Base-by-base conservation (phyloP, 2,113 vertebrate species). In the Hiodon tergisus region DNA sequence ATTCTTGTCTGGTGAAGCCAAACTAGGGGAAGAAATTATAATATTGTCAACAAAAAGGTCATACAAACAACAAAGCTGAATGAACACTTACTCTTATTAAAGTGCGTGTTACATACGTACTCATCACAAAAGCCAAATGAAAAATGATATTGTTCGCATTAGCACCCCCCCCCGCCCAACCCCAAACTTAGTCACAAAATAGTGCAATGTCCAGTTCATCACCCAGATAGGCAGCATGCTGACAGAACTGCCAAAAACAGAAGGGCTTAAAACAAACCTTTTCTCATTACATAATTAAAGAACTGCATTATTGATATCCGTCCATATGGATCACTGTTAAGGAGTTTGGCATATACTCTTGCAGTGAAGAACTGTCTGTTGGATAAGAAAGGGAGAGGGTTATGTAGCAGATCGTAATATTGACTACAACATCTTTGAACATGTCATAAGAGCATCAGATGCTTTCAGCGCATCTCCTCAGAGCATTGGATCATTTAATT, bases 261-360 rank as follows among this genome's bases (percentile, higher is more conserved):
- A 70, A 61, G 3, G 11, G 51, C 66, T 46, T 4, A 71, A 54
- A 62, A 83, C 85, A 75, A 60, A 98, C 97, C 96, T 95, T 99
- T 99, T 81, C 96, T 90, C 97, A 99, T 99, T 79, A 98, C 96
- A 11, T 98, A 99, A 86, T 98, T 99, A 82, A 98, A 99, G 86
- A 99, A 99, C 86, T 98, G 97, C 96, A 99, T 98, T 80, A 98
- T 98, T 74, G 97, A 98, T 86, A 99, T 95, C 82, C 97, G 92
- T 81, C 97, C 97, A 3, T 97, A 96, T 6, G 95, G 94, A 84
- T 99, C 97, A 53, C 82, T 95, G 83, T 96, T 91, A 72, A 98
- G 91, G 76, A 99, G 93, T 81, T 99, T 99, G 84, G 95, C 93
- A 81, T 95, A 99, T 51, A 98, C 93, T 89, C 94, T 94, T 8